phyloP scores from a whole-genome alignment of 1,140 invertebrate species.

The Agraylea sexmaculata region DNA sequence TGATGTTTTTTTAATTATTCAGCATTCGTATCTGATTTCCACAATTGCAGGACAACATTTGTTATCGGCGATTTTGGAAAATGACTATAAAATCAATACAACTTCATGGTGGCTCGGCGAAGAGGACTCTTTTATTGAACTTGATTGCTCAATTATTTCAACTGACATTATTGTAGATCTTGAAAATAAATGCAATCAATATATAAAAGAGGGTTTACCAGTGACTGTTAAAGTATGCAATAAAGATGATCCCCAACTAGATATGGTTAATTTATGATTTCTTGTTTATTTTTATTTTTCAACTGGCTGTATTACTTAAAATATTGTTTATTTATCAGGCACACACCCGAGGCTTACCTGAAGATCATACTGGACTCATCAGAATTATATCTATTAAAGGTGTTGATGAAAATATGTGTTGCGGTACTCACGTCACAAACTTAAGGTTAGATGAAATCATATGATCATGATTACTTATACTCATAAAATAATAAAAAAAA shows the following conservation, averaged over 20 bases:
- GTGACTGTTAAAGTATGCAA: slow-evolving; percentile 53
- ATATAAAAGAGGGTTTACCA: slow-evolving; percentile 47
- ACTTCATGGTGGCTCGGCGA: slow-evolving; percentile 72
- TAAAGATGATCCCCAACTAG: slow-evolving; percentile 44
- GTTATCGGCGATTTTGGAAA: slow-evolving; percentile 64
- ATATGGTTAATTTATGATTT: slow-evolving; percentile 33
- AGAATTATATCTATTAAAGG: slow-evolving; percentile 59
- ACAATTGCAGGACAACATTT: slow-evolving; percentile 58
- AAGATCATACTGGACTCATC: slow-evolving; percentile 59
- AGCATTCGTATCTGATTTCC: slow-evolving; percentile 1
- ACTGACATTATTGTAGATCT: slow-evolving; percentile 39
- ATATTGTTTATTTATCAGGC: slow-evolving; percentile 24
- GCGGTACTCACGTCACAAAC: slow-evolving; percentile 74
- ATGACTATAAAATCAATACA: slow-evolving; percentile 53
- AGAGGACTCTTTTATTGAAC: slow-evolving; percentile 52
- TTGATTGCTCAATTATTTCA: slow-evolving; percentile 40
- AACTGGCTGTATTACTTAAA: too few relatives aligned
- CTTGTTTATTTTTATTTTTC: slow-evolving; percentile 9
- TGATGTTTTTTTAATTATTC: slow-evolving; percentile 11
- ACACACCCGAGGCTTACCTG: slow-evolving; percentile 57
- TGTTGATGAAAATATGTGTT: slow-evolving; percentile 72
- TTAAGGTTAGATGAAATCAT: slow-evolving; percentile 33
- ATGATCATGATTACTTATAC: neutral
- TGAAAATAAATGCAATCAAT: slow-evolving; percentile 54
- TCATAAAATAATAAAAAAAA: neutral